phyloP scores from a whole-genome alignment of 2,888 invertebrate species.

The Phania funesta region DNA sequence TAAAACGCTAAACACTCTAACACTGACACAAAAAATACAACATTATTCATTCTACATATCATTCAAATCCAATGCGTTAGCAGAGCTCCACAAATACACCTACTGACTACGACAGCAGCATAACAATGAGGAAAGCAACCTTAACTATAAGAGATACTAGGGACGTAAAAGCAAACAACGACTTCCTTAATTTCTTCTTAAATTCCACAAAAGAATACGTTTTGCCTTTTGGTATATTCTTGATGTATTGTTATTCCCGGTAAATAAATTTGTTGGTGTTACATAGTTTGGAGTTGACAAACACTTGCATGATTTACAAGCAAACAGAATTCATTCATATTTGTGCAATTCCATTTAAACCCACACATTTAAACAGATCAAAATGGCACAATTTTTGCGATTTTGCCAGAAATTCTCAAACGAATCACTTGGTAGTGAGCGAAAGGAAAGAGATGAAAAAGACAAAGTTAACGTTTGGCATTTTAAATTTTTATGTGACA shows the following conservation, averaged over 20 bases:
- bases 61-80: background rate
- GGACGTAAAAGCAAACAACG: background rate
- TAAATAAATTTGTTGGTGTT: background rate
- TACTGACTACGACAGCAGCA: background rate
- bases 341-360: constrained; percentile 6
- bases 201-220: constrained; percentile 17
- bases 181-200: constrained; percentile 30
- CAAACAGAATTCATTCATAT: constrained; percentile 43
- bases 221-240: background rate
- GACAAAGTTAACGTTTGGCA: constrained; percentile 58
- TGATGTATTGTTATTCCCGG: background rate
- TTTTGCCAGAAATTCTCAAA: constrained; percentile 13
- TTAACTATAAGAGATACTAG: background rate
- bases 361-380: background rate
- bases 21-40: background rate
- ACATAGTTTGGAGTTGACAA: constrained; percentile 17
- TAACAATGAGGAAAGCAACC: background rate
- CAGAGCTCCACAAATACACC: background rate
- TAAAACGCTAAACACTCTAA: background rate
- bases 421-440: background rate
- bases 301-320: constrained; percentile 25
- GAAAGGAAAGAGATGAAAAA: background rate
- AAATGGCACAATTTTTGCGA: constrained; percentile 1
- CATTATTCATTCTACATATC: constrained; percentile 29
- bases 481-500: constrained; percentile 60